Conservation (phyloP, 35 echinoderm and acorn worm genomes). For the Eucidaris tribuloides region DNA sequence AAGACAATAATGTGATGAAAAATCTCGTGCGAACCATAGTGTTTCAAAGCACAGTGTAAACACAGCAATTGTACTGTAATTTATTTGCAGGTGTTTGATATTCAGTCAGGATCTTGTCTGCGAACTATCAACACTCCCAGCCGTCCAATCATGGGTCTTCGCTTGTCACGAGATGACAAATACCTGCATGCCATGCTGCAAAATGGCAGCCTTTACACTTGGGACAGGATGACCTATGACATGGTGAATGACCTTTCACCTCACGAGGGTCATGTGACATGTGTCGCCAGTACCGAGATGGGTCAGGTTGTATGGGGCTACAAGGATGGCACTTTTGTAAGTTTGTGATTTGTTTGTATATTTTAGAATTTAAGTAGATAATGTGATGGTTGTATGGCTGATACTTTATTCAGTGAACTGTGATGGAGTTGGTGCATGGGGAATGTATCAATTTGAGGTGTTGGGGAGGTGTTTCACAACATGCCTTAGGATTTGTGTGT, state of each 20-base stretch:
- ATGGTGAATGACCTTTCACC: conserved; percentile 22
- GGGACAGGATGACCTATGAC: background rate
- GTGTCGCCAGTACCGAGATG: background rate
- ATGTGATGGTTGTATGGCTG: no score
- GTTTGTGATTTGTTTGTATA: background rate
- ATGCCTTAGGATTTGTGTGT: no score
- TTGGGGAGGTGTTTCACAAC: no score
- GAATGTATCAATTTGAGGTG: no score
- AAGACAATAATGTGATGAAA: no score
- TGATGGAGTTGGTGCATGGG: no score
- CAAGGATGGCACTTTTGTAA: conserved; percentile 38
- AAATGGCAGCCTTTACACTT: background rate
- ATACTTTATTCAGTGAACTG: no score
- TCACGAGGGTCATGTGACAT: conserved; percentile 20
- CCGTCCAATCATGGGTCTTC: conserved; percentile 6
- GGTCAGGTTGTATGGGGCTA: background rate
- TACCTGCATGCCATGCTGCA: background rate
- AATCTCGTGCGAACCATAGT: no score
- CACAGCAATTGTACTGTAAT: background rate
- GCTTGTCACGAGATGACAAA: conserved; percentile 20
- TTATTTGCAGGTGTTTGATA: background rate
- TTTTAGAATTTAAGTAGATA: no score
- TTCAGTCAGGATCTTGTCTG: background rate
- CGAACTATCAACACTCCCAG: background rate
- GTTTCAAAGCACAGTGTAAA: no score